phyloP scores from a whole-genome alignment of 2,113 vertebrate species.

The Oostethus manadensis region DNA sequence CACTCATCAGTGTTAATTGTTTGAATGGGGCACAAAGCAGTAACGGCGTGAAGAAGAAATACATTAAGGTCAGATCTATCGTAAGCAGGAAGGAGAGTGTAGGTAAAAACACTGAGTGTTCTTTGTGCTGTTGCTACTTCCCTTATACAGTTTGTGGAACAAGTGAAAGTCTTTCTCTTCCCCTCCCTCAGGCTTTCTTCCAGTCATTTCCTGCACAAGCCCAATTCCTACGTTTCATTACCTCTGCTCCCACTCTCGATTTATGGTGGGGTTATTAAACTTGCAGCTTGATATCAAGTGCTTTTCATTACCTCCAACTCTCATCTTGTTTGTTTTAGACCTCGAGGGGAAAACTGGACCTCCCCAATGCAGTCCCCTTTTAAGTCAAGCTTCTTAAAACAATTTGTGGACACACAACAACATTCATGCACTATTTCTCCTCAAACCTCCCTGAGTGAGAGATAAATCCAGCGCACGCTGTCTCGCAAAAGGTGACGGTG shows the following conservation, averaged over 20 bases:
- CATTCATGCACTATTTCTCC: slow-evolving; percentile 17
- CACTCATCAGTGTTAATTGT: slow-evolving; percentile 43
- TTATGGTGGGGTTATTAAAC: slow-evolving; percentile 64
- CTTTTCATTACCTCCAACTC: slow-evolving; percentile 62
- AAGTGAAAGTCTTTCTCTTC: slow-evolving; percentile 55
- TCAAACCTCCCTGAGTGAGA: slow-evolving; percentile 16
- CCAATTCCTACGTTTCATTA: slow-evolving; percentile 68
- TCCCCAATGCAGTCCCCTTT: slow-evolving; percentile 34
- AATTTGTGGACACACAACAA: slow-evolving; percentile 37
- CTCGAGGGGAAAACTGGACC: slow-evolving; percentile 17
- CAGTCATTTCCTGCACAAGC: slow-evolving; percentile 71
- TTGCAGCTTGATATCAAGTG: slow-evolving; percentile 62
- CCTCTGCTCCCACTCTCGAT: slow-evolving; percentile 54
- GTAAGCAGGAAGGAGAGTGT: slow-evolving; percentile 42
- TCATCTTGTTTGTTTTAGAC: slow-evolving; percentile 59
- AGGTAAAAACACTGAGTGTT: slow-evolving; percentile 61
- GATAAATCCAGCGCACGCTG: slow-evolving; percentile 26
- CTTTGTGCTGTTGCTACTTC: slow-evolving; percentile 61
- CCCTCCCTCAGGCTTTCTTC: slow-evolving; percentile 54
- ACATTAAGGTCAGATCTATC: slow-evolving; percentile 18
- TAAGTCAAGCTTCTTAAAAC: slow-evolving; percentile 41
- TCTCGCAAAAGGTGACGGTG: slow-evolving; percentile 42
- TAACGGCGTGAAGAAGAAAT: slow-evolving; percentile 6
- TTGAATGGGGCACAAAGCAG: slow-evolving; percentile 35
- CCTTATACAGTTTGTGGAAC: slow-evolving; percentile 50